A percentile compares a stretch with the other conserved stretches of the same genome.
Conservation (phyloP, 2,888 invertebrate genomes). For the Platypus cylindrus region DNA sequence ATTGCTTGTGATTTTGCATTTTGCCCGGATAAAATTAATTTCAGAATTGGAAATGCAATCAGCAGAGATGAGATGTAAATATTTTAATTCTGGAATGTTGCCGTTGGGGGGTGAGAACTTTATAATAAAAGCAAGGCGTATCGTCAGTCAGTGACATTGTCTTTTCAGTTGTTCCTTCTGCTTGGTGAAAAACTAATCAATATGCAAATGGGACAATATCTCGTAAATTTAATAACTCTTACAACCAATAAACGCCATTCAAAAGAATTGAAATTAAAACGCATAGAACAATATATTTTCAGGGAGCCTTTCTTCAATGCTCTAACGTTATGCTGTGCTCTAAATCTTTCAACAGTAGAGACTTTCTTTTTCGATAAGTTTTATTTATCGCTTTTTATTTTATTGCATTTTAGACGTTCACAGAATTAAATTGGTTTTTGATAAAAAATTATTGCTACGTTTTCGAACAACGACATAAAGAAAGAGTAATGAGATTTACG, state of each 20-base stretch:
- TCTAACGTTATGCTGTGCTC: slow-evolving; percentile 9
- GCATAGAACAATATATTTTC: slow-evolving; percentile 16
- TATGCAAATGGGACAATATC: slow-evolving; percentile 24
- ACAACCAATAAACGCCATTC: slow-evolving; percentile 20
- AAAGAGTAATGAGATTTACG: too few relatives aligned
- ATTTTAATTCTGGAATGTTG: slow-evolving; percentile 29
- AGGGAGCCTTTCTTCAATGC: slow-evolving; percentile 9
- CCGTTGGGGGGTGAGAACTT: too few relatives aligned
- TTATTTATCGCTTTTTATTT: slow-evolving; percentile 13
- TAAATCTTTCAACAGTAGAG: slow-evolving; percentile 11
- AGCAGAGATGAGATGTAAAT: slow-evolving; percentile 33
- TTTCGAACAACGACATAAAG: too few relatives aligned
- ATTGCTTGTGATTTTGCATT: slow-evolving; percentile 34
- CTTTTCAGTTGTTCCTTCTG: background rate
- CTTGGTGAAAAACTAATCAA: slow-evolving; percentile 21
- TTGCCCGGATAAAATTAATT: slow-evolving; percentile 33
- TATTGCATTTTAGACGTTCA: slow-evolving; percentile 8
- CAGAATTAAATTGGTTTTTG: slow-evolving; percentile 4
- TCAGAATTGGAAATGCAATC: slow-evolving; percentile 34
- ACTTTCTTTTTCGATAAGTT: slow-evolving; percentile 11
- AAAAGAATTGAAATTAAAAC: slow-evolving; percentile 19
- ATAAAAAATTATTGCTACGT: background rate
- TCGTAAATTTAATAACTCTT: slow-evolving; percentile 24
- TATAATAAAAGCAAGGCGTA: too few relatives aligned
- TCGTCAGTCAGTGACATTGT: too few relatives aligned